Evolutionary conservation across 30 jellyfish, hydroid and myxozoan species (phyloP).

Genomic region (Hydractinia echinata): DNA sequence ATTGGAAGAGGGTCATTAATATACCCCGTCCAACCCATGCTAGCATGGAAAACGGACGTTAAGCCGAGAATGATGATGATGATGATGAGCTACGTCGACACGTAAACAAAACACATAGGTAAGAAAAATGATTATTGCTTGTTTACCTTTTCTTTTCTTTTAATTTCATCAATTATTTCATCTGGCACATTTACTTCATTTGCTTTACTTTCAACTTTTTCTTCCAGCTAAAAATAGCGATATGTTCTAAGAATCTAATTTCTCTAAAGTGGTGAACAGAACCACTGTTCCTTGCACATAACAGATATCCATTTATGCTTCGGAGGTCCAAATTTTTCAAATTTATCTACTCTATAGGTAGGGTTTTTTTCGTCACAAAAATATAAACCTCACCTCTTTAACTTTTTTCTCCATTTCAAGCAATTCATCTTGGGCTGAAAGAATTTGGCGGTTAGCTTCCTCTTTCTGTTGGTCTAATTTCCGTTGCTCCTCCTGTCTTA

Average conservation of each 20-base stretch:
- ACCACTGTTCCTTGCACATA: no score
- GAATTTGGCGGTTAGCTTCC: conserved; percentile 29
- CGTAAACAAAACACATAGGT: not conserved
- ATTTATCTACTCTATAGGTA: no score
- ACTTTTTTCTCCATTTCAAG: conserved; percentile 29
- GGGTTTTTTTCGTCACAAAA: not conserved
- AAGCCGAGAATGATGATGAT: no score
- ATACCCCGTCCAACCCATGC: no score
- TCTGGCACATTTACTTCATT: conserved; percentile 29
- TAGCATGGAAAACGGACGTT: no score
- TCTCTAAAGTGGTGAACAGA: no score
- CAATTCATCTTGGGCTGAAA: conserved; percentile 22
- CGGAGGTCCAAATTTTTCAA: no score
- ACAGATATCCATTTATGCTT: no score
- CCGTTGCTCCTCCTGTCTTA: conserved; percentile 69
- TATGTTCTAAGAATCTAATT: not conserved
- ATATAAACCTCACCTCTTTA: not conserved
- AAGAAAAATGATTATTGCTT: no score
- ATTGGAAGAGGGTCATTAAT: no score
- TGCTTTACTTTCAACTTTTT: conserved; percentile 26
- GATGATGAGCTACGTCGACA: no score
- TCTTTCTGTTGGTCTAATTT: conserved; percentile 36
- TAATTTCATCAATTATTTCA: conserved; percentile 47
- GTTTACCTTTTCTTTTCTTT: conserved; percentile 54
- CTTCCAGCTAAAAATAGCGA: conserved; percentile 53